These are phyloP conservation scores for Epinotia brunnichana DNA, from an alignment of 2,888 invertebrate genomes.

Conservation along the genomic window DNA sequence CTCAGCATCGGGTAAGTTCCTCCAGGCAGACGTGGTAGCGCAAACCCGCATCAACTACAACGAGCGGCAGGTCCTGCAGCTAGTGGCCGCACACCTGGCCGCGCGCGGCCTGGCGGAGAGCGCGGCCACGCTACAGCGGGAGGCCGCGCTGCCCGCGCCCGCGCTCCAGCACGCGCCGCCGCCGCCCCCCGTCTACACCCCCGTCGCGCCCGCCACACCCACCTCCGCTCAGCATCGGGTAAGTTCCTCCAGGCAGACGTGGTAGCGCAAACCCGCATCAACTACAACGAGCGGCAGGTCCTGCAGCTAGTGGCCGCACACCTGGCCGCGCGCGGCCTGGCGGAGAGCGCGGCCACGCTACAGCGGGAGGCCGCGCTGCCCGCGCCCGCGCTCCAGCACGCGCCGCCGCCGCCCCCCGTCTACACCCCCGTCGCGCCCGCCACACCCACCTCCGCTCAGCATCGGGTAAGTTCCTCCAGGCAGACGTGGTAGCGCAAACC, in stretches of 20 bases:
- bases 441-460: slow-evolving; percentile 2
- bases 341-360: slow-evolving; percentile 88
- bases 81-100: slow-evolving; percentile 94
- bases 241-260: too few species aligned
- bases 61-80: slow-evolving; percentile 94
- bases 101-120: slow-evolving; percentile 89
- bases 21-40: too few species aligned
- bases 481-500: slow-evolving; percentile 98
- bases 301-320: slow-evolving; percentile 96
- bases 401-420: slow-evolving; percentile 77
- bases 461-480: slow-evolving; percentile 76
- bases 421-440: slow-evolving; percentile 80
- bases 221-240: slow-evolving; percentile 49
- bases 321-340: slow-evolving; percentile 89
- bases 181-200: slow-evolving; percentile 82
- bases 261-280: slow-evolving; percentile 97
- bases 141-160: slow-evolving; percentile 87
- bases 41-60: slow-evolving; percentile 98
- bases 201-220: slow-evolving; percentile 70
- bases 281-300: slow-evolving; percentile 96
- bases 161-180: slow-evolving; percentile 65
- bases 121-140: slow-evolving; percentile 89
- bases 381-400: slow-evolving; percentile 68
- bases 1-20: slow-evolving; percentile 49
- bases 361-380: slow-evolving; percentile 90